Evolutionary conservation across 2,113 vertebrate genomes (phyloP).

Genomic region (Ascaphus truei): DNA sequence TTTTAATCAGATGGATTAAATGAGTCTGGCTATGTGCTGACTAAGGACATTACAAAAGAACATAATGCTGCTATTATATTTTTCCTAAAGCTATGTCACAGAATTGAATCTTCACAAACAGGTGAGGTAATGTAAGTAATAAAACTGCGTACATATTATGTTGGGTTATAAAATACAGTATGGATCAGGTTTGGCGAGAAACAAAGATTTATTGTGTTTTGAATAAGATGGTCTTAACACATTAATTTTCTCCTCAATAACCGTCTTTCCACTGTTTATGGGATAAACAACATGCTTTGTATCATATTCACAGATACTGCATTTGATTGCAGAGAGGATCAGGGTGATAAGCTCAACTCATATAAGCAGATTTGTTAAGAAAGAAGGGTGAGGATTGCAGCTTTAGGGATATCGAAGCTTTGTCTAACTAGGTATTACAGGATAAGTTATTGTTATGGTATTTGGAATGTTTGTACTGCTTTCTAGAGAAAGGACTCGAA

Average conservation of each 20-base stretch:
- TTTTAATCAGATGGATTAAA: conserved; percentile 3
- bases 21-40: not conserved
- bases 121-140: not conserved
- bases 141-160: not conserved
- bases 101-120: not conserved
- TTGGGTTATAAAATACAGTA: not conserved
- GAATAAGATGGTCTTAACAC: not conserved
- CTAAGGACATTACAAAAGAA: conserved; percentile 8
- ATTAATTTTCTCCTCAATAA: not conserved
- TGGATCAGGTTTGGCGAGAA: not conserved
- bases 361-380: too few species aligned
- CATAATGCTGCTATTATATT: not conserved
- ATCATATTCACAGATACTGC: too few species aligned
- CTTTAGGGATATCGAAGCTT: too few species aligned
- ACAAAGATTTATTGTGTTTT: not conserved
- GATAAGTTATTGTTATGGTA: too few species aligned
- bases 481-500: too few species aligned
- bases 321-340: too few species aligned
- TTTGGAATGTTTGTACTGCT: too few species aligned
- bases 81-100: not conserved
- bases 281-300: not conserved
- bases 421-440: too few species aligned
- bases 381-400: too few species aligned
- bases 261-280: not conserved
- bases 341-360: too few species aligned